Evolutionary conservation across 1,140 invertebrate genomes (phyloP).

Genomic region (Wiebesia pumilae): DNA sequence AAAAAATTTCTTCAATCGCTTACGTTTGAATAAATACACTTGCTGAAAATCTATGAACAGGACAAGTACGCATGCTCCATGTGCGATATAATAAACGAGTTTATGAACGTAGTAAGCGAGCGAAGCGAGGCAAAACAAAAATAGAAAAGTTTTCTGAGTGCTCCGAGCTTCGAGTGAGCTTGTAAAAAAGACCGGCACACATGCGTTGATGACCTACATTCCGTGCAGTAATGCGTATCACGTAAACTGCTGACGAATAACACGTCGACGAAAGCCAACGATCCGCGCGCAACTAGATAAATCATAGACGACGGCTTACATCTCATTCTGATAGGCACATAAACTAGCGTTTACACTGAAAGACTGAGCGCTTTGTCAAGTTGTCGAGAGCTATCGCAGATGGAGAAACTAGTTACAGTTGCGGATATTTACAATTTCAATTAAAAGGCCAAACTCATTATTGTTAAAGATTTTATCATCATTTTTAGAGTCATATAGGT

Average conservation of each 20-base stretch:
- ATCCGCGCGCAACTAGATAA: conserved; percentile 25
- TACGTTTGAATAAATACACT: neutral
- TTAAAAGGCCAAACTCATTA: too few relatives aligned
- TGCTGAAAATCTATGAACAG: too few relatives aligned
- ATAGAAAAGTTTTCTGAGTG: too few relatives aligned
- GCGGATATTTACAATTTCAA: too few relatives aligned
- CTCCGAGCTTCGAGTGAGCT: too few relatives aligned
- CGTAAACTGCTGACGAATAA: neutral
- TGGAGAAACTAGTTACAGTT: conserved; percentile 58
- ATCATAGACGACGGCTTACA: conserved; percentile 15
- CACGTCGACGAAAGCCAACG: conserved; percentile 1
- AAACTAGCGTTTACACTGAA: neutral
- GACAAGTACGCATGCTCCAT: neutral
- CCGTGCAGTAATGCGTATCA: too few relatives aligned
- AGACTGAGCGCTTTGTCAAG: neutral
- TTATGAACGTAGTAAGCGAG: neutral
- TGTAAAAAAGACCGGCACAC: too few relatives aligned
- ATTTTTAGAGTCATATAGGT: too few relatives aligned
- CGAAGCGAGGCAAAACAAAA: neutral
- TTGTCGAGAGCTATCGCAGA: conserved; percentile 56
- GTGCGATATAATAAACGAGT: conserved; percentile 22
- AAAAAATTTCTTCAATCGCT: neutral
- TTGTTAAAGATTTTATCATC: too few relatives aligned
- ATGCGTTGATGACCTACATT: too few relatives aligned
- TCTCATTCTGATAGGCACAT: neutral